Evolutionary conservation across 2,888 invertebrate genomes (phyloP), one percentile per base, ranked within the genome.

Genomic region (Tipula helvola): DNA sequence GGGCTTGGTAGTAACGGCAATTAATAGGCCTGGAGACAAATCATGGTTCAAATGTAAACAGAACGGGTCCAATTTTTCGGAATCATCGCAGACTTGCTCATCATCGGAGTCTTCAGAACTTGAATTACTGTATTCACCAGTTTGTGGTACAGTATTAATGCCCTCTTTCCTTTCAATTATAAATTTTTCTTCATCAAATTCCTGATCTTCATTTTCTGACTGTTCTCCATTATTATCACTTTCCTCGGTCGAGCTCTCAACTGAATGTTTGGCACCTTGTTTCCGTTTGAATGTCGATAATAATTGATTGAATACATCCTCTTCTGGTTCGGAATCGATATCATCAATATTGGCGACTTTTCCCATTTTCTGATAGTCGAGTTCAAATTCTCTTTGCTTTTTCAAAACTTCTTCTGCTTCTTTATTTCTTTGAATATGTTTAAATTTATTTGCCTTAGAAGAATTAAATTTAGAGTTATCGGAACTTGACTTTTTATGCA

Each of bases 1-100:
- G 5, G 94, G 93, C 16, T 89, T 89, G 4, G 85, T 83, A 0
- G 89, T 87, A 86, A 91, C 92, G 86, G 94, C 93, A 86, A 94
- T 93, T 39, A 95, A 91, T 87, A 96, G 90, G 86, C 93, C 93
- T 87, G 95, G 93, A 87, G 93, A 92, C 87, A 97, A 91, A 88
- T 96, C 95, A 91, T 94, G 92, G 87, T 93, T 93, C 5, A 96
- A 91, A 91, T 96, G 96, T 89, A 93, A 93, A 0, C 92, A 92
- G 90, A 96, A 96, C 1, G 95, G 94, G 91, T 96, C 89, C 86
- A 84, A 87, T 83, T 87, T 87, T 86, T 88, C 88, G 86, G 85
- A 87, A 0, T 28, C 86, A 2, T 87, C 41, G 0, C 87, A 86
- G 4, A 86, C 86, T 13, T 88, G 44, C 41, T 52, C 47, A 71